Evolutionary conservation across 2,797 vertebrate species (phyloP).

Genomic region (Brachymystax lenok): DNA sequence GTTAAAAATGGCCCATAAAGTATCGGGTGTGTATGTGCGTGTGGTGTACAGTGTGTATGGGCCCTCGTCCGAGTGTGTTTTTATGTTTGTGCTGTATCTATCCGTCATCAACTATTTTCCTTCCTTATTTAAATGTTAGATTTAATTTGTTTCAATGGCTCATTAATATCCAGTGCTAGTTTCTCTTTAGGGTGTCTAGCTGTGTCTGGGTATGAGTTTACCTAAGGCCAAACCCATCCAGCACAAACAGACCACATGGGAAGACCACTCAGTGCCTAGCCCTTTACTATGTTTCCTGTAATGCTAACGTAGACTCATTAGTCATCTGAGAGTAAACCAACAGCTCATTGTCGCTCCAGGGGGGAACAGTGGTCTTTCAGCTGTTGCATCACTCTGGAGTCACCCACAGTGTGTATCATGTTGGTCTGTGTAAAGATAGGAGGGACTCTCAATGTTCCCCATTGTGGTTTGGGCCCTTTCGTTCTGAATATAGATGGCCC

Average conservation of each 20-base stretch:
- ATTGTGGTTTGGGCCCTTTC: background rate
- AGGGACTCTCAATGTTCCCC: background rate
- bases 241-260: slow-evolving; percentile 47
- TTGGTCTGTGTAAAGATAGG: background rate
- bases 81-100: background rate
- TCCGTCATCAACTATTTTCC: background rate
- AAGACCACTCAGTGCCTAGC: slow-evolving; percentile 18
- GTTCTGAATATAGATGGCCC: slow-evolving; percentile 19
- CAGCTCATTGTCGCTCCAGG: slow-evolving; percentile 40
- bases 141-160: slow-evolving; percentile 37
- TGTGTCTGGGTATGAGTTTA: slow-evolving; percentile 32
- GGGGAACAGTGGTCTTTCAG: slow-evolving; percentile 52
- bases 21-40: slow-evolving; percentile 43
- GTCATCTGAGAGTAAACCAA: slow-evolving; percentile 50
- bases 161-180: slow-evolving; percentile 41
- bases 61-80: slow-evolving; percentile 6
- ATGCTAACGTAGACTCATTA: slow-evolving; percentile 58
- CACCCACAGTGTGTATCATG: slow-evolving; percentile 32
- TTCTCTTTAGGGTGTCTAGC: slow-evolving; percentile 34
- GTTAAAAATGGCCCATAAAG: slow-evolving; percentile 56
- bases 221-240: background rate
- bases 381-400: slow-evolving; percentile 71
- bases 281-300: slow-evolving; percentile 41
- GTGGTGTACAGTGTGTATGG: background rate
- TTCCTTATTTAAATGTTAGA: slow-evolving; percentile 28